A percentile compares a stretch with the other conserved stretches of the same genome.
These are phyloP conservation scores for Micrastur ruficollis DNA, from an alignment of 2,797 vertebrate species.

Conservation along the genomic window DNA sequence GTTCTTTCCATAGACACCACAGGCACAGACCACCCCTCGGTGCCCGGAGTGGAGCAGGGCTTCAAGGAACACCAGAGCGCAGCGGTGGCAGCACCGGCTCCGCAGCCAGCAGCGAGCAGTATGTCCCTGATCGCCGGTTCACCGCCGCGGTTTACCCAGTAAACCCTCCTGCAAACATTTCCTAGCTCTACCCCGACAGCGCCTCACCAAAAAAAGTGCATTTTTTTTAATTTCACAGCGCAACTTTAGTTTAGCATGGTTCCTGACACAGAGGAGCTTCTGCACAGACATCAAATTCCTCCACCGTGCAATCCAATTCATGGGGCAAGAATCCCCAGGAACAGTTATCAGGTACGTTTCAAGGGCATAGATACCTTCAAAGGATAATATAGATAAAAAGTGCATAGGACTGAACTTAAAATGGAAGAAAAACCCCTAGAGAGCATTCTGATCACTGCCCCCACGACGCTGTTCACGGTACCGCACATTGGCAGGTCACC, in stretches of 20 bases:
- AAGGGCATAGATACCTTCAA: background rate
- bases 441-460: background rate
- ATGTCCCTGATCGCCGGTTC: fast-evolving
- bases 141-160: background rate
- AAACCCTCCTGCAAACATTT: background rate
- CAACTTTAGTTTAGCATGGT: fast-evolving
- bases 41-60: background rate
- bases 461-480: fast-evolving
- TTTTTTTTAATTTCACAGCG: background rate
- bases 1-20: background rate
- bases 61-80: background rate
- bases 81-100: background rate
- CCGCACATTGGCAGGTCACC: background rate
- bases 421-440: background rate
- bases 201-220: background rate
- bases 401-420: background rate
- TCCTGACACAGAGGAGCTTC: background rate
- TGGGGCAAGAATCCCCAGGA: background rate
- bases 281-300: background rate
- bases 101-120: background rate
- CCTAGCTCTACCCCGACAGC: background rate
- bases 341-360: background rate
- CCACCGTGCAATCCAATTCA: fast-evolving
- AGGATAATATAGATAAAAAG: background rate
- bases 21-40: fast-evolving